A percentile compares a stretch with the other conserved stretches of the same genome.
phyloP scores from a whole-genome alignment of 2,888 invertebrate species.

The Lepidocyrtoides sp. region DNA sequence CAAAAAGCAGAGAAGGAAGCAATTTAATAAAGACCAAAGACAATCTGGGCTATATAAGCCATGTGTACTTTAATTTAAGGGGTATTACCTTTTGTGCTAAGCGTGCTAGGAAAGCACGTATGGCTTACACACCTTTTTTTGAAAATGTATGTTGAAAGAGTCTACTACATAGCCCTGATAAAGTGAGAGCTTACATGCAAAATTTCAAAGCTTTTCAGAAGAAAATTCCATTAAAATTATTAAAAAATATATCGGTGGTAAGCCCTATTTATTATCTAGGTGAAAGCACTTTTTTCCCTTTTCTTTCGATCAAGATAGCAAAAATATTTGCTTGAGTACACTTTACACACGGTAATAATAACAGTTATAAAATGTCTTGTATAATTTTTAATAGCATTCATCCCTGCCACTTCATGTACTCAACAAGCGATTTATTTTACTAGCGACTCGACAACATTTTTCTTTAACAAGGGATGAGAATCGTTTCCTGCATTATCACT shows the following conservation, averaged over 20 bases:
- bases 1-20: background rate
- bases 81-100: background rate
- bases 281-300: background rate
- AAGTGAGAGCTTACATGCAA: background rate
- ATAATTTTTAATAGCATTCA: conserved; percentile 28
- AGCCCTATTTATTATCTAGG: background rate
- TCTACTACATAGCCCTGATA: background rate
- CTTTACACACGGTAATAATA: background rate
- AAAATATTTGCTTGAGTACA: background rate
- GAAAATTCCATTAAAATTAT: conserved; percentile 76
- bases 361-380: background rate
- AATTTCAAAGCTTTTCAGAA: conserved; percentile 18
- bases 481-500: background rate
- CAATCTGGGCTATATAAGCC: background rate
- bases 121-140: too few species aligned
- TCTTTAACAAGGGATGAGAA: background rate
- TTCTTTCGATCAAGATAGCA: conserved; percentile 6
- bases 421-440: conserved; percentile 8
- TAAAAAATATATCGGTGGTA: conserved; percentile 51
- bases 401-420: background rate
- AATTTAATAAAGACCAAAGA: background rate
- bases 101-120: background rate
- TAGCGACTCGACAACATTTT: background rate
- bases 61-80: conserved; percentile 14
- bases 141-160: too few species aligned